Base-by-base conservation (phyloP, 2,797 vertebrate genomes). In the Parauchenoglanis punctatus region DNA sequence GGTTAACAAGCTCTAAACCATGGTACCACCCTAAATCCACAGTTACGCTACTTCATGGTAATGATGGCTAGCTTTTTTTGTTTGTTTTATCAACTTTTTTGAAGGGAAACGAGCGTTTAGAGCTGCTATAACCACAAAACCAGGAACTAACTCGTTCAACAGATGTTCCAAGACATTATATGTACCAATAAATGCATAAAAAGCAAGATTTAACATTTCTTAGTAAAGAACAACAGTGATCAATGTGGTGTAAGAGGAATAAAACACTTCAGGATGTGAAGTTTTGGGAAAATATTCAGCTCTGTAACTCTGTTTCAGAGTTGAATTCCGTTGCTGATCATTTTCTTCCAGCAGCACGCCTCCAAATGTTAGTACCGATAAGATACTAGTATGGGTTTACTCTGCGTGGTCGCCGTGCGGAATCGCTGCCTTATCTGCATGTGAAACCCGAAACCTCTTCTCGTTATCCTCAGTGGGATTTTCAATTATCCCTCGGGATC, bases 401-500 rank as follows among this genome's bases (percentile, higher is more conserved):
- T 35, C 13, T 1, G 31, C 2, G 17, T 70, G 7, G 12, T 67
- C 15, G 23, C 23, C 59, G 11, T 28, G 23, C 63, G 61, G 7
- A 63, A 20, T 35, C 10, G 2, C n/a, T 18, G 13, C n/a, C n/a
- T 59, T 40, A 58, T 59, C 54, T 40, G 56, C 77, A 40, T 46
- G 59, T 67, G 17, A 3, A 67, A 52, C 7, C 58, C 59, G 2
- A 82, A 59, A 15, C 6, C 56, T 59, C 20, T 6, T 83, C 80
- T 83, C 61, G 23, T 67, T 83, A 49, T 65, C 81, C 61, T 12
- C 44, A 28, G 25, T 11, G n/a, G 81, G 61, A 83, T 67, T 83
- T 52, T 83, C 61, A 28, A 83, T 67, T 83, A 83, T 83, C 40
- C 44, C 40, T 17, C 61, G 28, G 81, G 63, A 52, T 83, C 81